Conservation (phyloP, 1,140 invertebrate genomes). For the Ooceraea biroi region DNA sequence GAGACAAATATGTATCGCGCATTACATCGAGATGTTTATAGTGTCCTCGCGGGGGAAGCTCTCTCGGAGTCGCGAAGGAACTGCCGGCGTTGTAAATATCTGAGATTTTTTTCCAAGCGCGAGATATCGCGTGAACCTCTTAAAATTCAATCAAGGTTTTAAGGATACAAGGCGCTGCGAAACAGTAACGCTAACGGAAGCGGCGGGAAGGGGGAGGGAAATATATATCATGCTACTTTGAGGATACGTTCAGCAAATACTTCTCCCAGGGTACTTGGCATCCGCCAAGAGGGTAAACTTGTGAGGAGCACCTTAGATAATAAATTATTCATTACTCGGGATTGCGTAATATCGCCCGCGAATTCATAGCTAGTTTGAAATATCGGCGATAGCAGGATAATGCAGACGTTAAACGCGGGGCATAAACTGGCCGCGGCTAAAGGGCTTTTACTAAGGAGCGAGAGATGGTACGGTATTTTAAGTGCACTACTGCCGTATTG, state of each 20-base stretch:
- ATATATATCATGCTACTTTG: background rate
- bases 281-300: background rate
- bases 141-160: too few species aligned
- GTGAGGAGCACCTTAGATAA: background rate
- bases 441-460: slow-evolving; percentile 49
- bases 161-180: too few species aligned
- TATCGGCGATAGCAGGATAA: slow-evolving; percentile 28
- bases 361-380: slow-evolving; percentile 9
- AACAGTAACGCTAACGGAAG: too few species aligned
- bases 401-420: slow-evolving; percentile 4
- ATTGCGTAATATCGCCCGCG: slow-evolving; percentile 3
- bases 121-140: background rate
- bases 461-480: background rate
- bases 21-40: slow-evolving; percentile 13
- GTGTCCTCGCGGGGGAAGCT: slow-evolving; percentile 18
- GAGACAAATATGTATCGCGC: slow-evolving; percentile 8
- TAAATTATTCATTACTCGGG: slow-evolving; percentile 24
- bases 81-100: background rate
- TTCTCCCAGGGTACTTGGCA: background rate
- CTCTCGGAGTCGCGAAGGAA: background rate
- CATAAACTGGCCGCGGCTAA: slow-evolving; percentile 37
- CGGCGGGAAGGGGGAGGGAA: too few species aligned
- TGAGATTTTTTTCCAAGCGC: background rate
- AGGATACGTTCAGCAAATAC: background rate
- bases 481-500: slow-evolving; percentile 30